Evolutionary conservation across 2,888 invertebrate species (phyloP), one percentile per base, ranked within the genome.

Genomic region (Ephialtes manifestator): DNA sequence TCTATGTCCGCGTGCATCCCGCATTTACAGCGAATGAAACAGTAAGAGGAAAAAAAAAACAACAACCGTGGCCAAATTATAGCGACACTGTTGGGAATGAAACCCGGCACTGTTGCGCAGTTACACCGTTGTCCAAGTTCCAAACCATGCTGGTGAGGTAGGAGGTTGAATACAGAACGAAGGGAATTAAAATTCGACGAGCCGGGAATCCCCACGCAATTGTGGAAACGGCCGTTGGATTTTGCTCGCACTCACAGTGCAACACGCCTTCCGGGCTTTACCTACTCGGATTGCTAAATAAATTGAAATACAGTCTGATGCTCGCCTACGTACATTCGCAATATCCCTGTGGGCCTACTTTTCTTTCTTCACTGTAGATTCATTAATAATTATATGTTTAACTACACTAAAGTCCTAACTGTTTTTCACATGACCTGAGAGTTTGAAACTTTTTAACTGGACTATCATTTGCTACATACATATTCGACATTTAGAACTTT

Each of bases 111-210:
- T 60, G 60, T 60, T 31, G 60, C 60, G 31, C 60, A n/a, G 43
- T 46, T 74, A 3, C 58, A 60, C 4, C 20, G n/a, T 74, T 74
- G 39, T 46, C 60, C 18, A 60, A 60, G 60, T 74, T 60, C 39
- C 46, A 63, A 75, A 35, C 28, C 20, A 18, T 63, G 35, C 39
- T n/a, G 20, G 43, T 20, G 7, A 2, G 43, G 28, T 43, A 24
- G 24, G 24, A 31, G 18, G 28, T 24, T 63, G 28, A 28, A 48
- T 58, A 15, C 31, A 63, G 48, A 60, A 31, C 46, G 60, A 13
- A 48, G 74, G 60, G 60, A 75, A 75, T 75, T 75, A 35, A 75
- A 75, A 60, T 60, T 46, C 74, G 74, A 20, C 31, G 35, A 48
- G 18, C 63, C 8, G 31, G 31, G 60, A 15, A 75, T 63, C 55